Base-by-base conservation (phyloP, 2,888 invertebrate genomes). In the Hyles lineata region DNA sequence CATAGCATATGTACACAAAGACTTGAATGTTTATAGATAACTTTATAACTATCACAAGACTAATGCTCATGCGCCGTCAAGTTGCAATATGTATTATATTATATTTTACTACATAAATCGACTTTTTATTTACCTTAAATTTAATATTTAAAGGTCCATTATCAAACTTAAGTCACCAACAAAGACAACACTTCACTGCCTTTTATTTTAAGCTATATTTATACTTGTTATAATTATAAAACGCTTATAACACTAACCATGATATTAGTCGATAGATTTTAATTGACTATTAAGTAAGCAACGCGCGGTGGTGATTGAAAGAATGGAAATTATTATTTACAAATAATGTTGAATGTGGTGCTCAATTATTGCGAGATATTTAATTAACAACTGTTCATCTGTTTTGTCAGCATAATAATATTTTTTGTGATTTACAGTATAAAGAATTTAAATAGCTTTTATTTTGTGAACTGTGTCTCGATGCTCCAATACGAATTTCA, bases 331-430 rank as follows among this genome's bases (percentile, higher is more conserved):
- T 1, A 43, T 50, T 67, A 67, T 67, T 67, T 50, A 67, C 43
- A 67, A 43, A 67, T 17, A 62, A 32, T 29, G 25, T 17, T 43
- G 50, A 23, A 11, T 23, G 35, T 67, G 67, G 67, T 67, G 67
- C 67, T 67, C 67, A 67, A 43, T 67, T 50, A 50, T 15, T 67
- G 43, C 50, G 67, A 67, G 43, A 67, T 35, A 67, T 43, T 23
- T 15, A 23, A 23, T 50, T 50, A 2, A 35, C 25, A 23, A 19
- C 11, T 0, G 21, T 15, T 63, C 21, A 5, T 21, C 6, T 21
- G 21, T 9, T 23, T 50, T 8, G 23, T 67, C 23, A 50, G 17
- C 67, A 17, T 67, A 23, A 23, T 23, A 67, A 50, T n/a, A n/a
- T 4, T 21, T 35, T 63, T 63, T 63, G 67, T 67, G 23, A 50